Conservation (phyloP, 2,113 vertebrate species). For the Bubo scandiacus region DNA sequence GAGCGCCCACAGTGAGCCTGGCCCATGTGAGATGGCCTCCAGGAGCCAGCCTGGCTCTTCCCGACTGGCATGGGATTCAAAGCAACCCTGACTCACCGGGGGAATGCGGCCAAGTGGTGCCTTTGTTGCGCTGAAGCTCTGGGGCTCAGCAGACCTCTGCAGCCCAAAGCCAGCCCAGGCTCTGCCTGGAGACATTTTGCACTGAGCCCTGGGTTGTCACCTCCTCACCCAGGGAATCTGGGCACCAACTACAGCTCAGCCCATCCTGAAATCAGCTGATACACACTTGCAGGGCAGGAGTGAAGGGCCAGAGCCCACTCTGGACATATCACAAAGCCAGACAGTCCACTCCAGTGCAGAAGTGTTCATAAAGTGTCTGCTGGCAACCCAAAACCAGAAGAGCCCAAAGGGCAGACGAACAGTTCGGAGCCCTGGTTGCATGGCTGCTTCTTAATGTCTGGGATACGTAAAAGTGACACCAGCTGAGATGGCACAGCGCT, state of each 20-base stretch:
- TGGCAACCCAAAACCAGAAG: background rate
- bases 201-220: background rate
- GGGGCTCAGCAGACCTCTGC: background rate
- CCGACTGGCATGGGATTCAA: background rate
- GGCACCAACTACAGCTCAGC: background rate
- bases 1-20: background rate
- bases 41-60: background rate
- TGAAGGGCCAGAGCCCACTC: fast-evolving
- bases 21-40: background rate
- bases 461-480: background rate
- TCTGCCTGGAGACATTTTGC: background rate
- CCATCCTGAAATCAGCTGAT: background rate
- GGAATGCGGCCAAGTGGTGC: background rate
- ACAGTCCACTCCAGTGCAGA: fast-evolving
- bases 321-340: fast-evolving
- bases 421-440: background rate
- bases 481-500: background rate
- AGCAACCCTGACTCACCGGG: background rate
- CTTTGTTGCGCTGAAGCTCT: background rate
- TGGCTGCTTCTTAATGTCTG: background rate
- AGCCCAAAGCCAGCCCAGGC: background rate
- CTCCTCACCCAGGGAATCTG: background rate
- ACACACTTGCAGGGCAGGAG: background rate
- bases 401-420: background rate
- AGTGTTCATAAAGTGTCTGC: background rate